phyloP scores from a whole-genome alignment of 2,113 vertebrate genomes.

The Anoura caudifer region DNA sequence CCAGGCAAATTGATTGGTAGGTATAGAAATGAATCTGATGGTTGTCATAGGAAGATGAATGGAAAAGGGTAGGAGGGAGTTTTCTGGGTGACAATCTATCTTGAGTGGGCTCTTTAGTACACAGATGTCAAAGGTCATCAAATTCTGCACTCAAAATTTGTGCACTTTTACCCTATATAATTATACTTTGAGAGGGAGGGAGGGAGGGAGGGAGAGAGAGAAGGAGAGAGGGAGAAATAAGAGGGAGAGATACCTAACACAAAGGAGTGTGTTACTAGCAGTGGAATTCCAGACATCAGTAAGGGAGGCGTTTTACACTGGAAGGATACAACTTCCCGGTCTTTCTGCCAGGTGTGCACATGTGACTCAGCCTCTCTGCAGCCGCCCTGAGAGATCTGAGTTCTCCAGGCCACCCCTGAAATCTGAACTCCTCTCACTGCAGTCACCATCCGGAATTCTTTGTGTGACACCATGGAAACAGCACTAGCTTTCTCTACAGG shows the following conservation, averaged over 20 bases:
- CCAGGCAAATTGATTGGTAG: background rate
- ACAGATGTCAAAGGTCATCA: background rate
- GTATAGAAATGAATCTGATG: background rate
- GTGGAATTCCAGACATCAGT: background rate
- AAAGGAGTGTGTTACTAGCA: background rate
- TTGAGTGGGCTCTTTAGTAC: background rate
- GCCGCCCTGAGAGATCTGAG: background rate
- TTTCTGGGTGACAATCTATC: background rate
- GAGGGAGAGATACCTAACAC: background rate
- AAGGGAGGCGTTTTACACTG: background rate
- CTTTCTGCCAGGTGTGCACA: background rate
- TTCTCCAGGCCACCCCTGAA: background rate
- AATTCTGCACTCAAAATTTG: background rate
- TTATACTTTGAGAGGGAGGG: background rate
- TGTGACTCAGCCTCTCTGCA: background rate
- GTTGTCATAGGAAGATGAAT: background rate
- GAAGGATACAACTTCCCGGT: rapidly evolving
- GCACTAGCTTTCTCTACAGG: background rate
- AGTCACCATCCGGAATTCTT: background rate
- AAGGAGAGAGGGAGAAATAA: background rate
- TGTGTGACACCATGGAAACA: slow-evolving; percentile 52
- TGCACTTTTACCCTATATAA: background rate
- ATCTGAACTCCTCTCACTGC: background rate
- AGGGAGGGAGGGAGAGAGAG: background rate
- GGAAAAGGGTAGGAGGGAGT: background rate